Evolutionary conservation across 1,140 invertebrate species (phyloP).

Genomic region (Steinernema khuongi): DNA sequence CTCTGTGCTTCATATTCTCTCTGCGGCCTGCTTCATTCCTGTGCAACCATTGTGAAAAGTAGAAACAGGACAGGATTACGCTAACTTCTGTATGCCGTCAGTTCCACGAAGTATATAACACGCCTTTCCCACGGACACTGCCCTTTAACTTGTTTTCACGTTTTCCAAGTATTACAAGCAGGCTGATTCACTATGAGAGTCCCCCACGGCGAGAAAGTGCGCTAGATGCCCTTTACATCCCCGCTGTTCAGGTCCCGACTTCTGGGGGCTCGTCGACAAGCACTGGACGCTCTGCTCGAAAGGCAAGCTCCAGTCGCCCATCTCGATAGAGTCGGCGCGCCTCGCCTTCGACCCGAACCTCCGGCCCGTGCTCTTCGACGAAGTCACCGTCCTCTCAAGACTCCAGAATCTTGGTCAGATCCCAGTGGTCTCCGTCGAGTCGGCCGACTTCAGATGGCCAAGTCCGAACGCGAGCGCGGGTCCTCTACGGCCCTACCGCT

Average conservation of each 20-base stretch:
- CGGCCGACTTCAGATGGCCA: slow-evolving; percentile 20
- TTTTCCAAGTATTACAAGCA: too few relatives aligned
- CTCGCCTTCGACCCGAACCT: slow-evolving; percentile 88
- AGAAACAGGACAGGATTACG: too few relatives aligned
- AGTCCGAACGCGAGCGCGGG: slow-evolving; percentile 69
- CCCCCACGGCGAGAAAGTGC: too few relatives aligned
- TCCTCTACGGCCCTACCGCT: slow-evolving; percentile 79
- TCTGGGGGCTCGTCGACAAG: slow-evolving; percentile 89
- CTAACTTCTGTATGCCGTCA: too few relatives aligned
- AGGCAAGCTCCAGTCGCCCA: slow-evolving; percentile 86
- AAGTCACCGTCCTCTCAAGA: slow-evolving; percentile 69
- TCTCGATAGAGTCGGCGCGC: slow-evolving; percentile 82
- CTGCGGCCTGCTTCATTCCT: too few relatives aligned
- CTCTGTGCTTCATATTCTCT: too few relatives aligned
- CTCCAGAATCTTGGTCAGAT: slow-evolving; percentile 39
- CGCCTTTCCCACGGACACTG: too few relatives aligned
- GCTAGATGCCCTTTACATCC: neutral
- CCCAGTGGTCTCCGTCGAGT: slow-evolving; percentile 26
- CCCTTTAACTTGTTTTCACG: too few relatives aligned
- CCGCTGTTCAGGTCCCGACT: slow-evolving; percentile 74
- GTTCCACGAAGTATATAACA: too few relatives aligned
- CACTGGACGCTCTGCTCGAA: slow-evolving; percentile 90
- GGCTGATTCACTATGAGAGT: too few relatives aligned
- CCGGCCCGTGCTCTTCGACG: slow-evolving; percentile 78
- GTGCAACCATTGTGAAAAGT: too few relatives aligned